Evolutionary conservation across 2,113 vertebrate genomes (phyloP).

Genomic region (Pungitius pungitius): DNA sequence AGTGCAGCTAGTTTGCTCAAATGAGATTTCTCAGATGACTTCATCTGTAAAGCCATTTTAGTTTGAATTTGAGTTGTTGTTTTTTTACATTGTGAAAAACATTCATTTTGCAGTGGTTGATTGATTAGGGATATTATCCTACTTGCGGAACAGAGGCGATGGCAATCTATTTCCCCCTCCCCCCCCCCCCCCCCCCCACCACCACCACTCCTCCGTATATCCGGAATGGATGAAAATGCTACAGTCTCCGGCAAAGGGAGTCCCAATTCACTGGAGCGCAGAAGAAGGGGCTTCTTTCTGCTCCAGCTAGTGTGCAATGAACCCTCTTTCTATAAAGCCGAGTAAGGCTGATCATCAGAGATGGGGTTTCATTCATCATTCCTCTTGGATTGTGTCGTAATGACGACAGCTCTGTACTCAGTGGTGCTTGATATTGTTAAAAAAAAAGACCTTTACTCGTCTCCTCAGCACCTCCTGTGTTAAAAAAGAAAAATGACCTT

Average conservation of each 20-base stretch:
- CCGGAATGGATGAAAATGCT: slow-evolving; percentile 32
- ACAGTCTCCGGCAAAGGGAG: slow-evolving; percentile 21
- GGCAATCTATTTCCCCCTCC: slow-evolving; percentile 3
- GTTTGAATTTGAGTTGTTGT: not conserved
- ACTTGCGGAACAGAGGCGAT: not conserved
- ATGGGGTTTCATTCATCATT: slow-evolving; percentile 38
- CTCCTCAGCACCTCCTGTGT: not conserved
- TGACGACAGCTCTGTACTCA: slow-evolving; percentile 23
- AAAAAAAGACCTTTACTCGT: slow-evolving; percentile 29
- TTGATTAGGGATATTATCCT: slow-evolving; percentile 3
- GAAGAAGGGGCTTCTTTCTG: slow-evolving; percentile 56
- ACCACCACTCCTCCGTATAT: not conserved
- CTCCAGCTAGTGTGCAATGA: slow-evolving; percentile 59
- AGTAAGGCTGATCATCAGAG: slow-evolving; percentile 23
- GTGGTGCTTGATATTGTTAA: slow-evolving; percentile 13
- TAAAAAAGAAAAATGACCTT: slow-evolving; percentile 3
- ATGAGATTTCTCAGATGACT: not conserved
- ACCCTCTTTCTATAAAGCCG: slow-evolving; percentile 44
- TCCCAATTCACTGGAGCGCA: slow-evolving; percentile 43
- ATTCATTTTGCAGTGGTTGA: not conserved
- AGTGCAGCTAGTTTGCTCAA: not conserved
- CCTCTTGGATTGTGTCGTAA: slow-evolving; percentile 33
- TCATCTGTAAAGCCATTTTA: not conserved
- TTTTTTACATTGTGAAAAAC: not conserved
- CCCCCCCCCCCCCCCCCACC: too few relatives aligned